Evolutionary conservation across 2,113 vertebrate genomes (phyloP).

Genomic region (Platysteira castanea): DNA sequence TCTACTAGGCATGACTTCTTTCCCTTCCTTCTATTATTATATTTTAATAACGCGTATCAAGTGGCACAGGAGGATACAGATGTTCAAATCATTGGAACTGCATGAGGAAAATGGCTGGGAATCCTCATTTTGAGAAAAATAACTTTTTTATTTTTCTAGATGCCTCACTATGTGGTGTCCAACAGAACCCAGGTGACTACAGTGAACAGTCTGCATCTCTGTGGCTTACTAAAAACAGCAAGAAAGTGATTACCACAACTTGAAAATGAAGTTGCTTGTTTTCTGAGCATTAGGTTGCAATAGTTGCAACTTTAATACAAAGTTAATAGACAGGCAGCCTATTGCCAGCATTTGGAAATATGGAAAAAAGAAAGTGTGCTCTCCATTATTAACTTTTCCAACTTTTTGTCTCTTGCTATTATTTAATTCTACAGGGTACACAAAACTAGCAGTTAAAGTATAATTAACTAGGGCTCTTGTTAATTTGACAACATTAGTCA

Average conservation of each 20-base stretch:
- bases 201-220: not conserved
- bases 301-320: not conserved
- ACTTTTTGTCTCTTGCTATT: not conserved
- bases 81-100: not conserved
- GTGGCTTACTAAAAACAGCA: not conserved
- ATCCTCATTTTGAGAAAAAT: not conserved
- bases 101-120: not conserved
- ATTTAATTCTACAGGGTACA: not conserved
- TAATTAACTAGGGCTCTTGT: not conserved
- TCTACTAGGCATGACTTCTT: not conserved
- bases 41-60: not conserved
- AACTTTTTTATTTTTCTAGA: not conserved
- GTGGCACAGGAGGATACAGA: not conserved
- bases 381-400: not conserved
- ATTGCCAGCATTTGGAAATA: not conserved
- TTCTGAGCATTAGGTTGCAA: not conserved
- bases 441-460: not conserved
- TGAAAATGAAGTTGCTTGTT: not conserved
- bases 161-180: not conserved
- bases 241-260: not conserved
- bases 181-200: not conserved
- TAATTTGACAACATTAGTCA: not conserved
- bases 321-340: not conserved
- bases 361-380: not conserved
- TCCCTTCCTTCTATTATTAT: not conserved